Base-by-base conservation (phyloP, 2,888 invertebrate genomes). In the Caenorhabditis sinica region DNA sequence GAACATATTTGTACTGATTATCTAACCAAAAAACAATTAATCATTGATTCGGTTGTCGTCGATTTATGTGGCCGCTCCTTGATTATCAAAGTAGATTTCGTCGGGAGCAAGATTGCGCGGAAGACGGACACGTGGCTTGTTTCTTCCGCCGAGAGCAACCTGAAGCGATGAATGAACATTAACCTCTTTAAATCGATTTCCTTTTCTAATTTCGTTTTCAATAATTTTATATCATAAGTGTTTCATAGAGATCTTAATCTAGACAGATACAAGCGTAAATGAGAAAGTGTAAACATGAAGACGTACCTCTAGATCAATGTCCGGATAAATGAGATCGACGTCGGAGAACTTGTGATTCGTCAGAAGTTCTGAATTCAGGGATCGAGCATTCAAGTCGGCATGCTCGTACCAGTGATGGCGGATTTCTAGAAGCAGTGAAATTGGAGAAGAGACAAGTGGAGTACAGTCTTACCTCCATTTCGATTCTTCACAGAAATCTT, bases 321-420 rank as follows among this genome's bases (percentile, higher is more conserved):
- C 91, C 68, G 92, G 92, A 76, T 90, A 92, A 74, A 92, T 91
- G 79, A 88, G 87, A 65, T 92, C 92, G 74, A 92, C 83, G 33
- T 89, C 86, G 60, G 88, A 82, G 58, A 88, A 92, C 69, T 92
- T 92, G 63, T 88, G 88, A 79, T 92, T 92, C 25, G 89, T 81
- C 56, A 91, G 72, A 36, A 92, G 84, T 81, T 92, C 92, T 36
- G 89, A 87, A 15, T 86, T 76, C 17, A 92, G 82, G 23, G 87
- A 83, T 3, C 91, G 87, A 4, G 90, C 89, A 77, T 89, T 88
- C 33, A 92, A 66, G 63, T 92, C 92, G 17, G 86, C 68, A 63
- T 90, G 90, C 45, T 92, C 92, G 86, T 92, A 92, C 92, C 92
- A 92, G 77, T 92, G 92, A 69, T 92, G 92, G 0, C 90, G 87